These are phyloP conservation scores for Merops nubicus DNA, from an alignment of 2,113 vertebrate genomes.

Conservation along the genomic window DNA sequence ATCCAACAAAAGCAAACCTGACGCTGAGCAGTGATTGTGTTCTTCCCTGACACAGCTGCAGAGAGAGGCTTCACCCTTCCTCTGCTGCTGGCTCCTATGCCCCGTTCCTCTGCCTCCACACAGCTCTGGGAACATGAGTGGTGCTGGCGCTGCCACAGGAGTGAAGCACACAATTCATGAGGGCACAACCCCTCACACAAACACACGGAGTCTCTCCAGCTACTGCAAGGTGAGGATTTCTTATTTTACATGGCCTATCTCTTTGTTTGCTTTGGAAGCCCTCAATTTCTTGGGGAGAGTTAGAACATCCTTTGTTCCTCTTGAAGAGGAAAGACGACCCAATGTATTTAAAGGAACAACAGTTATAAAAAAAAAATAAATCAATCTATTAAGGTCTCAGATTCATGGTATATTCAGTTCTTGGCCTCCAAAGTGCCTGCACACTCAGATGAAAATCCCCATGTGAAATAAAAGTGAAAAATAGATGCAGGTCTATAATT, in stretches of 20 bases:
- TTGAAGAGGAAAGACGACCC: neutral
- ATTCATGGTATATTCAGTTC: neutral
- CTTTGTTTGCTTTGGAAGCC: neutral
- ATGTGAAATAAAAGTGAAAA: neutral
- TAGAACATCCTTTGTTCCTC: neutral
- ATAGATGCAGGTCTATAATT: neutral
- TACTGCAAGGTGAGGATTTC: neutral
- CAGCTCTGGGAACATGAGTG: rapidly evolving
- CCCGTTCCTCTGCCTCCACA: rapidly evolving
- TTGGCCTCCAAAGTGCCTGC: neutral
- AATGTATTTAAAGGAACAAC: neutral
- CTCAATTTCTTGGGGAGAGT: neutral
- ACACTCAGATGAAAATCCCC: neutral
- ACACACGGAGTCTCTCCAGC: neutral
- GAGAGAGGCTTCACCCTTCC: neutral
- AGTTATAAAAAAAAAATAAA: neutral
- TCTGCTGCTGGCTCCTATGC: neutral
- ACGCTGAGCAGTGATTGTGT: neutral
- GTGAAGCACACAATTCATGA: neutral
- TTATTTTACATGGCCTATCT: neutral
- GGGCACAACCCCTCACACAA: neutral
- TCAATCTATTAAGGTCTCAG: neutral
- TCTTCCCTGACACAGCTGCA: neutral
- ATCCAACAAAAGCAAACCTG: neutral
- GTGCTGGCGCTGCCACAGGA: rapidly evolving